phyloP scores from a whole-genome alignment of 2,797 vertebrate species.

The Emydoidea blandingii region DNA sequence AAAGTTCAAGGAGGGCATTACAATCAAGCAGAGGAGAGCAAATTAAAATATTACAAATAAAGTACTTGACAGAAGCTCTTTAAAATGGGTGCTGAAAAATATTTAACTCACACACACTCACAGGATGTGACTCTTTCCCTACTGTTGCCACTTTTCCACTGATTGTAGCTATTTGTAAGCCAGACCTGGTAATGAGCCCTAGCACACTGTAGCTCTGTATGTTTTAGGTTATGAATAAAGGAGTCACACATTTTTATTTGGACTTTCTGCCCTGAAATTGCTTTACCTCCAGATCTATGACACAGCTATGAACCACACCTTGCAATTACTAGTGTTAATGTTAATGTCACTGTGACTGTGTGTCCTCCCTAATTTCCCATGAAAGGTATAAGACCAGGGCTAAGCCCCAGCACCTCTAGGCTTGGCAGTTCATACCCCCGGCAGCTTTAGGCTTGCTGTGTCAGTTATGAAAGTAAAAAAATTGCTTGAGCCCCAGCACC shows the following conservation, averaged over 20 bases:
- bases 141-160: fast-evolving
- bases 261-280: neutral
- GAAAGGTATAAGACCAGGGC: neutral
- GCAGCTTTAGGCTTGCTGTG: too few relatives aligned
- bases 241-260: neutral
- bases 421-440: too few relatives aligned
- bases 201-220: neutral
- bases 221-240: neutral
- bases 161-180: fast-evolving
- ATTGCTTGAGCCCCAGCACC: too few relatives aligned
- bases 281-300: neutral
- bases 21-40: constrained; percentile 70
- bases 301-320: fast-evolving
- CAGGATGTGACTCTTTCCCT: neutral
- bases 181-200: fast-evolving
- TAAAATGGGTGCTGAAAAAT: constrained; percentile 30
- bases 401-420: too few relatives aligned
- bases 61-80: constrained; percentile 60
- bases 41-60: constrained; percentile 72
- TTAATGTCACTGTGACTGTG: neutral
- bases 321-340: neutral
- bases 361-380: neutral
- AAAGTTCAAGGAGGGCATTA: constrained; percentile 69
- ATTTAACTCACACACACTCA: constrained; percentile 7
- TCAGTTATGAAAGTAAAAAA: too few relatives aligned